Evolutionary conservation across 2,113 vertebrate species (phyloP).

Genomic region (Grantiella picta): DNA sequence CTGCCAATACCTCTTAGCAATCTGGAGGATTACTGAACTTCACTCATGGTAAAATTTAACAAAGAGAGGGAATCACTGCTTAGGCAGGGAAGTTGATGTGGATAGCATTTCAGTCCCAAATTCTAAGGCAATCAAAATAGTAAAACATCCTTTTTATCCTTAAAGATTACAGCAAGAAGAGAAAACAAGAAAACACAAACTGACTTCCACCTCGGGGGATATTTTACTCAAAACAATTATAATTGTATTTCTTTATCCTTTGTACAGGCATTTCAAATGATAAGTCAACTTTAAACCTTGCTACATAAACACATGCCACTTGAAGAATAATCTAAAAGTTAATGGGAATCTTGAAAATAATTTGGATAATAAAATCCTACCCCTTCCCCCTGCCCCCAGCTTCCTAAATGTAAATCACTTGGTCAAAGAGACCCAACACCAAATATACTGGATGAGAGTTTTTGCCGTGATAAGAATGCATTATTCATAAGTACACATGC

Average conservation of each 20-base stretch:
- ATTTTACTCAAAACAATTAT: neutral
- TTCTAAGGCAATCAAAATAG: neutral
- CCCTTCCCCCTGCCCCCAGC: fast-evolving
- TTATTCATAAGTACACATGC: neutral
- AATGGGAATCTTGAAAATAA: neutral
- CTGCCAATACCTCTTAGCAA: neutral
- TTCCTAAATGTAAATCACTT: neutral
- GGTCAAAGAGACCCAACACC: neutral
- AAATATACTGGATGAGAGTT: neutral
- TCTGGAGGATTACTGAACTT: neutral
- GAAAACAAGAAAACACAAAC: neutral
- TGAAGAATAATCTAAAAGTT: neutral
- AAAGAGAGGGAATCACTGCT: neutral
- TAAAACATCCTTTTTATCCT: neutral
- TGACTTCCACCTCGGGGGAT: neutral
- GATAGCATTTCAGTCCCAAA: neutral
- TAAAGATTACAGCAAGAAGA: neutral
- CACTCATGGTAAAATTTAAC: neutral
- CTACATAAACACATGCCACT: neutral
- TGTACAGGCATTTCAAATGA: neutral
- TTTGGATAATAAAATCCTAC: neutral
- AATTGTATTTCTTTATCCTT: neutral
- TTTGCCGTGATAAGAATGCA: neutral
- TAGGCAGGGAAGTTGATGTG: neutral
- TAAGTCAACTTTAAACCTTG: neutral